Evolutionary conservation across 2,888 invertebrate species (phyloP), one percentile per base, ranked within the genome.

Genomic region (Apoderus coryli): DNA sequence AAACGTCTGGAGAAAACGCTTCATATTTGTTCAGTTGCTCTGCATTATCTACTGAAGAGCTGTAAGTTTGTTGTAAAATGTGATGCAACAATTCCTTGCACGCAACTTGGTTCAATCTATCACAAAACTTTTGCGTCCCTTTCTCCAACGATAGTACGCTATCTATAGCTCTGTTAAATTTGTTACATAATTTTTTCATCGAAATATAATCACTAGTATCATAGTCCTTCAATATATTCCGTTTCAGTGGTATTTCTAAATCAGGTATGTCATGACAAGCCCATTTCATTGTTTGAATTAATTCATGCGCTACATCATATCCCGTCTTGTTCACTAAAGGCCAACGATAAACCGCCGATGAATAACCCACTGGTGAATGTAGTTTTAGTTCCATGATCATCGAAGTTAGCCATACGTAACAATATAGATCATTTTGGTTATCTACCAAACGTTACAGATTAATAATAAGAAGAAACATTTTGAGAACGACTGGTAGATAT

Each of bases 361-460:
- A 10, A 19, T 33, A 33, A 13, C 37, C 37, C 5, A 37, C 39
- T n/a, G 39, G 39, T 10, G 39, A 39, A 24, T 35, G 35, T 31
- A 39, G 35, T 33, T 36, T 35, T 27, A 39, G 25, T 31, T 37
- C 34, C 39, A 39, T 39, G n/a, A n/a, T n/a, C n/a, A n/a, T n/a
- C n/a, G n/a, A n/a, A n/a, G n/a, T n/a, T n/a, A n/a, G n/a, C n/a
- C n/a, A n/a, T n/a, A n/a, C n/a, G n/a, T n/a, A n/a, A n/a, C n/a
- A n/a, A n/a, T n/a, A n/a, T n/a, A n/a, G n/a, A n/a, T n/a, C n/a
- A n/a, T n/a, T n/a, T n/a, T n/a, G n/a, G n/a, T n/a, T n/a, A n/a
- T n/a, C n/a, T n/a, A n/a, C n/a, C n/a, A n/a, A n/a, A n/a, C n/a
- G n/a, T n/a, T n/a, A n/a, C n/a, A n/a, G n/a, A n/a, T n/a, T n/a